These are phyloP conservation scores for Pipistrellus kuhlii DNA, from an alignment of 2,797 vertebrate species.

Conservation along the genomic window DNA sequence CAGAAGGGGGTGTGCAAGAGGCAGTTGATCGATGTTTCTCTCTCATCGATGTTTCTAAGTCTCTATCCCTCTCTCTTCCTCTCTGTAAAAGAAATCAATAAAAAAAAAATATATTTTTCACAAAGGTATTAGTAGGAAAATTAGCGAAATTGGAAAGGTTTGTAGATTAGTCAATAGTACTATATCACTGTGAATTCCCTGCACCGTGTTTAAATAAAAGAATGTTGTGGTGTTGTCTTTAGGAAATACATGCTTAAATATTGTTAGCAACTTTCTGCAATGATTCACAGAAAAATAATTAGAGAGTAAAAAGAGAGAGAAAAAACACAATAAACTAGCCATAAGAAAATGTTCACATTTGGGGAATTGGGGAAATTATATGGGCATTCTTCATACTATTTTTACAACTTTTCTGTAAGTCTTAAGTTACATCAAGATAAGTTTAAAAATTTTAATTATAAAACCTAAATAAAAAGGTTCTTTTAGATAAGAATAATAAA, in stretches of 20 bases:
- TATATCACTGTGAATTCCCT: background rate
- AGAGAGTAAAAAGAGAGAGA: background rate
- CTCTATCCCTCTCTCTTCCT: too few species aligned
- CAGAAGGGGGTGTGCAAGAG: too few species aligned
- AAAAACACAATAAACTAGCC: background rate
- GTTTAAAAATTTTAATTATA: background rate
- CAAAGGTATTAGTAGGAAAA: background rate
- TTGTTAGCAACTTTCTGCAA: constrained; percentile 2
- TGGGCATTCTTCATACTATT: background rate
- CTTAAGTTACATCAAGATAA: constrained; percentile 21
- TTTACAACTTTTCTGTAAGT: constrained; percentile 10
- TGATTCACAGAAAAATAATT: constrained; percentile 23
- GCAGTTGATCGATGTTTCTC: too few species aligned
- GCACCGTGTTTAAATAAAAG: background rate
- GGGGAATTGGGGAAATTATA: background rate
- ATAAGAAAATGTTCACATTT: background rate
- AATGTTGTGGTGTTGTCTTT: background rate
- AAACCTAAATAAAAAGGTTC: background rate
- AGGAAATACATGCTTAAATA: background rate
- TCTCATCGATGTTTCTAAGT: too few species aligned
- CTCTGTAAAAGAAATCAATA: too few species aligned
- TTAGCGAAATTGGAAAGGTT: background rate
- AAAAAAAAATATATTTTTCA: too few species aligned
- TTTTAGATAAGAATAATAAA: constrained; percentile 55
- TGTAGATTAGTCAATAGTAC: background rate